Evolutionary conservation across 2,113 vertebrate species (phyloP), one percentile per base, ranked within the genome.

Genomic region (Pholis gunnellus): DNA sequence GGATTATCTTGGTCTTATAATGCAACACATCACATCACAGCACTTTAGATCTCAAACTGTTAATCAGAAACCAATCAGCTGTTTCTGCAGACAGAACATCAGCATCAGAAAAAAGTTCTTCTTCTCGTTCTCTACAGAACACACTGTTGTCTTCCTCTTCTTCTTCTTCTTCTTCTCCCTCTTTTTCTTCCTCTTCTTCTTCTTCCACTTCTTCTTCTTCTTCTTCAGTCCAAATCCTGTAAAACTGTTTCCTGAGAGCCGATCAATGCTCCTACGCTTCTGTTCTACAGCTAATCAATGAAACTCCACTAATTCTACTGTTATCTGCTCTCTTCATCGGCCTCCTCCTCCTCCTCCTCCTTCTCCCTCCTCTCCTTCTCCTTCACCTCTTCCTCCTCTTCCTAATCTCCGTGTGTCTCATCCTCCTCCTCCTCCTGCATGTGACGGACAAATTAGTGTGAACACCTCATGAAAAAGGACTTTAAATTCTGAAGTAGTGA

Each of bases 241-340:
- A 92, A 94, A 94, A 94, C 88, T 92, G 87, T 80, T 59, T 83
- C 79, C 85, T 92, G 93, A 94, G 88, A 89, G 87, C 40, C 7
- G 84, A 93, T 94, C 93, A 82, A 93, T 94, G 90, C 75, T 83
- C 9, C 0, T 81, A 79, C 72, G 66, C 90, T 86, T 70, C 78
- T 76, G 57, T 87, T 88, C 83, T 91, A 93, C 90, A 94, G 90
- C 86, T 91, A 94, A 94, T 93, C 91, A 91, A 94, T 94, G 87
- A 72, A 72, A 78, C 72, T 81, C 79, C 27, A 85, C 93, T 94
- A 92, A 94, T 93, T 90, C 93, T 86, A 80, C 79, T 56, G 77
- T 90, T 92, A 94, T 94, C 91, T 90, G 75, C 87, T 84, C 84
- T 89, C 85, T 90, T 89, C 86, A 89, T 94, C 88, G 9, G 57